Evolutionary conservation across 2,113 vertebrate genomes (phyloP).

Genomic region (Chascanopsetta lugubris): DNA sequence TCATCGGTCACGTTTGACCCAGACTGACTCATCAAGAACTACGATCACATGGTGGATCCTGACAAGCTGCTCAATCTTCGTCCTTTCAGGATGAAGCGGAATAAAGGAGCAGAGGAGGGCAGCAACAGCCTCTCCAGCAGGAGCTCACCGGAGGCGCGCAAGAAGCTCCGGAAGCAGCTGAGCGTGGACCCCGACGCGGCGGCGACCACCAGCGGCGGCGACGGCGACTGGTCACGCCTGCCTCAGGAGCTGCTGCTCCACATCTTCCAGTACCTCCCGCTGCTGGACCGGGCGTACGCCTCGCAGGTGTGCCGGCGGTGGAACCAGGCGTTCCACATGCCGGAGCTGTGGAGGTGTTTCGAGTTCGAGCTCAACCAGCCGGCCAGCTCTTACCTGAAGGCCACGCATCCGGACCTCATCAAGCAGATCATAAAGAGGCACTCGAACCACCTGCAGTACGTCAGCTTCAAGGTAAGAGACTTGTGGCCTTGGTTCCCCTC

Average conservation of each 20-base stretch:
- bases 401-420: conserved; percentile 95
- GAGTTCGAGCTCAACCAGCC: conserved; percentile 97
- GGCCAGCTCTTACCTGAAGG: conserved; percentile 93
- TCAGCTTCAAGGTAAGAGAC: conserved; percentile 97
- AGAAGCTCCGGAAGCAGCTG: conserved; percentile 79
- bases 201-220: neutral
- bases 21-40: no score
- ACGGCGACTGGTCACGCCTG: conserved; percentile 85
- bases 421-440: conserved; percentile 97
- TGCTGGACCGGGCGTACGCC: conserved; percentile 92
- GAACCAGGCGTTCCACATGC: conserved; percentile 98
- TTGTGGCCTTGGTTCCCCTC: no score
- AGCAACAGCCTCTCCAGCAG: conserved; percentile 75
- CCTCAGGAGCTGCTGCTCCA: conserved; percentile 94
- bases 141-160: conserved; percentile 72
- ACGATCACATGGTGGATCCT: neutral
- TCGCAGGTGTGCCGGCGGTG: conserved; percentile 93
- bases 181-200: neutral
- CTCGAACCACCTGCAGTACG: conserved; percentile 96
- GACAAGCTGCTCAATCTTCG: neutral
- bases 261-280: conserved; percentile 92
- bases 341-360: conserved; percentile 96
- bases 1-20: no score
- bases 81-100: conserved; percentile 88
- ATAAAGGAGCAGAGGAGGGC: conserved; percentile 81